Evolutionary conservation across 2,888 invertebrate genomes (phyloP).

Genomic region (Nephrotoma guestfalica): DNA sequence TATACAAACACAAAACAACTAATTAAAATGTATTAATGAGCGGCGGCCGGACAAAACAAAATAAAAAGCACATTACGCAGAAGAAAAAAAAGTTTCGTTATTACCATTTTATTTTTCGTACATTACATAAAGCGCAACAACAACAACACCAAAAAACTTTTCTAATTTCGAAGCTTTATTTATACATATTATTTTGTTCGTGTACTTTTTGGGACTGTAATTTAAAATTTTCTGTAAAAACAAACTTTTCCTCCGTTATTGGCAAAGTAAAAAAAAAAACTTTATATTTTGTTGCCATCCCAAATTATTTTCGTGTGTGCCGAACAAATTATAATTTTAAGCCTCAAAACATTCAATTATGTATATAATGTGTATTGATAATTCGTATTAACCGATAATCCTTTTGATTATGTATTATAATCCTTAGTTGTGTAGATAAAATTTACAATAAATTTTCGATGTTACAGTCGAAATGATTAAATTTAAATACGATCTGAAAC

Average conservation of each 20-base stretch:
- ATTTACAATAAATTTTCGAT: not conserved
- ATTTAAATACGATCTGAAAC: not conserved
- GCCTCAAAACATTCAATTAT: not conserved
- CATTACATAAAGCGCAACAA: not conserved
- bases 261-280: not conserved
- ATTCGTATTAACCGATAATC: not conserved
- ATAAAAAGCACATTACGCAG: not conserved
- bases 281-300: not conserved
- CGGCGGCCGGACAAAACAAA: not conserved
- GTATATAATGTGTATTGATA: not conserved
- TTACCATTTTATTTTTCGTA: not conserved
- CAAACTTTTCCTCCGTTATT: not conserved
- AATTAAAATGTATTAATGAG: not conserved
- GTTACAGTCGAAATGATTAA: not conserved
- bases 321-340: not conserved
- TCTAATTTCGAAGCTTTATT: not conserved
- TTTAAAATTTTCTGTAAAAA: not conserved
- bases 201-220: not conserved
- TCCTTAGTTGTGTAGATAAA: not conserved
- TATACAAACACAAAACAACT: not conserved
- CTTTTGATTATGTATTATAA: not conserved
- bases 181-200: not conserved
- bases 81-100: not conserved
- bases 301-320: not conserved
- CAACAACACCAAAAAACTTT: not conserved